Base-by-base conservation (phyloP, 2,113 vertebrate species). In the Lepisosteus oculatus region DNA sequence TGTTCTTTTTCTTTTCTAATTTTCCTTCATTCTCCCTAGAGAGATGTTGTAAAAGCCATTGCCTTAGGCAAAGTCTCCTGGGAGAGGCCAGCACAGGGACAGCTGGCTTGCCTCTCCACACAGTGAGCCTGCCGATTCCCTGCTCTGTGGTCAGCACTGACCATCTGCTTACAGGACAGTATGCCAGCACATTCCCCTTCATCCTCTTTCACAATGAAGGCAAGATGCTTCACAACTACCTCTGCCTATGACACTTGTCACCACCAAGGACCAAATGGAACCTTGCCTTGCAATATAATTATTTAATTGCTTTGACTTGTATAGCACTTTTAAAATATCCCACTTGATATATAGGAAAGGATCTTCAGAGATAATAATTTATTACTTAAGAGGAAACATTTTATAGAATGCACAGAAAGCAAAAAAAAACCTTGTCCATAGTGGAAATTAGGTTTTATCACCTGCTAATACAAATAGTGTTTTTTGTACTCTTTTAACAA, bases 91-190 rank as follows among this genome's bases (percentile, higher is more conserved):
- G 72, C 73, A 47, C 57, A 47, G 72, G 79, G 84, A 84, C 89
- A 90, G 88, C 89, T 91, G 90, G 82, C 74, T 13, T 51, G 70
- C 68, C 68, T 70, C 80, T 79, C 9, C 62, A 6, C 62, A 83
- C 55, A 61, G 51, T 3, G 12, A 8, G 54, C 55, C 61, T 67
- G 17, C 65, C 51, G 70, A 61, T 56, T 62, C 12, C 15, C 51
- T 43, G 8, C 54, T 15, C 29, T 41, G 29, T 57, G 54, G 81
- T 84, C 86, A 85, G 78, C 77, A 73, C 59, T 83, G 84, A 87
- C 89, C 89, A 92, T 92, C 89, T 89, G 89, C 84, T 79, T 82
- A 43, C 43, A 79, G 15, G 65, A 51, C 29, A 75, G 63, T 11
- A 61, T 0, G 3, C 75, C 79, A 82, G 75, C 41, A 43, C 42